These are phyloP conservation scores for Rhagoletis zephyria DNA, from an alignment of 1,140 invertebrate species.

Conservation along the genomic window DNA sequence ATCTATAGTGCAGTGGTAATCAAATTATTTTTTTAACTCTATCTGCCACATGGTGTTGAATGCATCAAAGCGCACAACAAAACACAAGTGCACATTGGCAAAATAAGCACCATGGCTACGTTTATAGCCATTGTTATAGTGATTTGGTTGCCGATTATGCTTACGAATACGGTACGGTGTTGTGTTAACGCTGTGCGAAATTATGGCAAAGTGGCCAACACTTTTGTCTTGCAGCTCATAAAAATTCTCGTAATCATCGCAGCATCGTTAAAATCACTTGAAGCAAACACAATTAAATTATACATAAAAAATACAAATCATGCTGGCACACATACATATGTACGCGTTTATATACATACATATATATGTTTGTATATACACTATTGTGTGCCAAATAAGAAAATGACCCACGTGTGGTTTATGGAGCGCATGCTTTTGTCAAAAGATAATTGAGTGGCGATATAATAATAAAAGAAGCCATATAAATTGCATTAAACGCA, in stretches of 20 bases:
- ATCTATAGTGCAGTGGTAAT: too few species aligned
- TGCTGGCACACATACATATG: not conserved
- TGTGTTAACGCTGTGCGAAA: not conserved
- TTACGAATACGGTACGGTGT: not conserved
- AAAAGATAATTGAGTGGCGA: not conserved
- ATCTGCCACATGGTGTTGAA: too few species aligned
- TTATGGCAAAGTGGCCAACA: not conserved
- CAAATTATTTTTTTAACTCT: too few species aligned
- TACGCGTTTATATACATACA: too few species aligned
- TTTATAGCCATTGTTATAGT: not conserved
- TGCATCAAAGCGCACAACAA: too few species aligned
- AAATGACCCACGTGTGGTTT: not conserved
- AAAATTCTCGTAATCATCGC: not conserved
- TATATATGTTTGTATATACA: not conserved
- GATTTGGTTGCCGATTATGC: not conserved
- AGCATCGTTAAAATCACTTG: conserved; percentile 1
- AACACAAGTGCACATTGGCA: too few species aligned
- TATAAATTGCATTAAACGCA: conserved; percentile 23
- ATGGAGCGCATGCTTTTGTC: not conserved
- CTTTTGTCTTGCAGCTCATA: not conserved
- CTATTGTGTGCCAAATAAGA: not conserved
- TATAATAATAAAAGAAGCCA: not conserved
- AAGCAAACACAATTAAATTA: not conserved
- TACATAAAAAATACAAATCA: not conserved
- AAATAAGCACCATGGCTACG: too few species aligned